These are phyloP conservation scores for Palythoa heliodiscus DNA, from an alignment of 92 coral and sea anemone genomes.

Conservation along the genomic window DNA sequence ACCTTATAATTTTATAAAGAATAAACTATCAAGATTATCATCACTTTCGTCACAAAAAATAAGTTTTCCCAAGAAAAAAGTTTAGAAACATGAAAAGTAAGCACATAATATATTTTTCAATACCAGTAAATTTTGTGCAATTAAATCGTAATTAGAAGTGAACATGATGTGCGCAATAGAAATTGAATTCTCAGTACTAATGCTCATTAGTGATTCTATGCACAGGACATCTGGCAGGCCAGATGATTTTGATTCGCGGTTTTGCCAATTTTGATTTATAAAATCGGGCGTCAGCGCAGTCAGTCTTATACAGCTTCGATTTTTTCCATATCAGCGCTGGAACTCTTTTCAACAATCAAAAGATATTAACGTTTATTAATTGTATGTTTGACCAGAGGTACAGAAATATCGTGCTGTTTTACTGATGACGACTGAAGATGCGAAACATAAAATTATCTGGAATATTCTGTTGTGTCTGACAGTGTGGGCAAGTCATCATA, in stretches of 20 bases:
- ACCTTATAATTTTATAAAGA: too few relatives aligned
- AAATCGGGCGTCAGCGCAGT: background rate
- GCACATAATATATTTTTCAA: background rate
- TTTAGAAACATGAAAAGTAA: background rate
- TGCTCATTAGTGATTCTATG: background rate
- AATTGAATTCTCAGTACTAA: background rate
- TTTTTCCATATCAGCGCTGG: background rate
- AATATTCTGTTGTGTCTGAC: background rate
- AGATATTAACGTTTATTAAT: background rate
- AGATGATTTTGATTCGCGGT: background rate
- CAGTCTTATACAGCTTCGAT: background rate
- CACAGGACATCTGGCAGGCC: background rate
- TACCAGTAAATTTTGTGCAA: background rate
- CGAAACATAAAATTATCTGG: background rate
- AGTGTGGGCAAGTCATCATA: too few relatives aligned
- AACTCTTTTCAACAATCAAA: background rate
- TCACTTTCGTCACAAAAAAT: too few relatives aligned
- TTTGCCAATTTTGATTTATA: too few relatives aligned
- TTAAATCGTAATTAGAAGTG: background rate
- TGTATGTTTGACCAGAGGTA: background rate
- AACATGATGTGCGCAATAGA: background rate
- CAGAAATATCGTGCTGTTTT: conserved; percentile 2
- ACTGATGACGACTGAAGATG: background rate
- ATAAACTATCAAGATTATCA: too few relatives aligned
- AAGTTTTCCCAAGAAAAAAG: background rate